Percentiles rank a stretch among this genome's conserved stretches.
Evolutionary conservation across 2,113 vertebrate species (phyloP).

Genomic region (Oceanodroma tethys): DNA sequence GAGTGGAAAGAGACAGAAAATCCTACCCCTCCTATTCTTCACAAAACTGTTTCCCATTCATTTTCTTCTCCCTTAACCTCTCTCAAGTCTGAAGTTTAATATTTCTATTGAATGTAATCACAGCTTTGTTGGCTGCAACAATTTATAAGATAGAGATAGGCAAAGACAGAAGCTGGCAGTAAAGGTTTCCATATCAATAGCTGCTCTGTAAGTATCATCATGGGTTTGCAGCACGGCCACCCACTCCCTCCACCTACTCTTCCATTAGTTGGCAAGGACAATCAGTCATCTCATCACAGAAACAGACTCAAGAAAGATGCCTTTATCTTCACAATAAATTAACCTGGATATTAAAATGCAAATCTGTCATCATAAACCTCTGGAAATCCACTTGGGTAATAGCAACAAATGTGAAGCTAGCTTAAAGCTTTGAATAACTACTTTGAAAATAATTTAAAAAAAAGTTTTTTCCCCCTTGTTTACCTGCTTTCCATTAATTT

Average conservation of each 20-base stretch:
- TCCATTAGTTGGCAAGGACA: background rate
- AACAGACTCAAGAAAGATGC: background rate
- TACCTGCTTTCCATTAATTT: background rate
- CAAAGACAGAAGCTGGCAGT: background rate
- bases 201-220: background rate
- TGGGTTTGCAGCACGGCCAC: background rate
- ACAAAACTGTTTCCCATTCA: background rate
- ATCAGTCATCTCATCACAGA: background rate
- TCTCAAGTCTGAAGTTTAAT: background rate
- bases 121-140: background rate
- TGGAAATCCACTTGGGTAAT: background rate
- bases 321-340: background rate
- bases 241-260: background rate
- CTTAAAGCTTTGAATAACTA: background rate
- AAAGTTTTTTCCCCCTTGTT: accelerated
- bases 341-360: conserved; percentile 28
- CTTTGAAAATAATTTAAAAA: background rate
- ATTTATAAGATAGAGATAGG: background rate
- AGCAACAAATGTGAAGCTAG: background rate
- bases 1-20: background rate
- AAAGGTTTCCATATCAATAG: background rate
- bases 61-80: background rate
- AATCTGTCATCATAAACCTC: background rate
- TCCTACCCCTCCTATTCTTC: background rate
- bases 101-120: background rate